Conservation (phyloP, 1,140 invertebrate species). For the Drosophila aff. region DNA sequence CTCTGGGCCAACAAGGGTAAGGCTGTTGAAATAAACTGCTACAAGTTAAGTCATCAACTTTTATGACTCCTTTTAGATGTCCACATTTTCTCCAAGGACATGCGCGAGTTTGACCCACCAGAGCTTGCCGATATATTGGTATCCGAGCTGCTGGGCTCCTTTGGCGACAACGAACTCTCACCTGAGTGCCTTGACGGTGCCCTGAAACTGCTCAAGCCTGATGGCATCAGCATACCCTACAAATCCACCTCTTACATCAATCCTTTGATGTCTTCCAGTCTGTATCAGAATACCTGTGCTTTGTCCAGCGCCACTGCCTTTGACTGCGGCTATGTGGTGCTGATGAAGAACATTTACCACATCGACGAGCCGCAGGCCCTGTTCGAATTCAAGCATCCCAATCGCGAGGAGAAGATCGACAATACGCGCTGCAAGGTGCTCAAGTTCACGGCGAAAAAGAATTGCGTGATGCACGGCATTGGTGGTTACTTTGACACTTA, state of each 20-base stretch:
- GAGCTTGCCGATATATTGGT: slow-evolving; percentile 98
- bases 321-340: slow-evolving; percentile 93
- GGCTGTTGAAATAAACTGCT: not conserved
- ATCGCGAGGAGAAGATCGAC: slow-evolving; percentile 88
- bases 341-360: slow-evolving; percentile 95
- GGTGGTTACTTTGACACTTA: slow-evolving; percentile 97
- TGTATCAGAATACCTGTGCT: slow-evolving; percentile 86
- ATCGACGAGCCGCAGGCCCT: slow-evolving; percentile 92
- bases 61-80: slow-evolving; percentile 82
- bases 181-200: slow-evolving; percentile 99
- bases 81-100: slow-evolving; percentile 94
- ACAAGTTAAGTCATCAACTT: not conserved
- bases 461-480: slow-evolving; percentile 96
- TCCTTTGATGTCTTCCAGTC: slow-evolving; percentile 89
- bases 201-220: slow-evolving; percentile 93
- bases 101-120: slow-evolving; percentile 93
- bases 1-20: slow-evolving; percentile 91
- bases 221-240: slow-evolving; percentile 96
- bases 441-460: slow-evolving; percentile 89
- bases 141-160: slow-evolving; percentile 98
- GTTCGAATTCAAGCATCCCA: slow-evolving; percentile 96
- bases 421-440: slow-evolving; percentile 91
- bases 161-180: slow-evolving; percentile 99
- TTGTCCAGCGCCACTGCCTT: slow-evolving; percentile 42
- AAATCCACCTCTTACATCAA: slow-evolving; percentile 96